These are phyloP conservation scores for Griposia aprilina DNA, from an alignment of 2,888 invertebrate genomes.

Conservation along the genomic window DNA sequence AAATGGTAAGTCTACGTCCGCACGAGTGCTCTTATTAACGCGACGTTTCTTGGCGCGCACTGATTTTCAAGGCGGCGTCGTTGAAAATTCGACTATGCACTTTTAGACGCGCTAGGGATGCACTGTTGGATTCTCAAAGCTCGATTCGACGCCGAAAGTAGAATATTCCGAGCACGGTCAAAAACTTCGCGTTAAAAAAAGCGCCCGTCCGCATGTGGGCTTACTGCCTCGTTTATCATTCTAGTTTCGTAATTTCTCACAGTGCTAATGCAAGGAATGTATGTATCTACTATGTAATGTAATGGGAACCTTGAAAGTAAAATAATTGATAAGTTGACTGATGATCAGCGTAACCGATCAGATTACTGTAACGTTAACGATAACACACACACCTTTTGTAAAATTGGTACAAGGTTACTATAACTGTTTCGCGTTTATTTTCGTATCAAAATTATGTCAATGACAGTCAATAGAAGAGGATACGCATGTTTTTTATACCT, in stretches of 20 bases:
- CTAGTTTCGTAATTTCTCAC: constrained; percentile 56
- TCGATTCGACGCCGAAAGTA: not conserved
- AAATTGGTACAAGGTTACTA: constrained; percentile 82
- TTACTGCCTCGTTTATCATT: constrained; percentile 42
- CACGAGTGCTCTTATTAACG: not conserved
- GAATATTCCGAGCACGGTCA: not conserved
- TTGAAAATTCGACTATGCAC: not conserved
- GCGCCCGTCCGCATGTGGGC: not conserved
- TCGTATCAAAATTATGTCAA: constrained; percentile 82
- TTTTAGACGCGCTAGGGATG: not conserved
- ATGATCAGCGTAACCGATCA: constrained; percentile 71
- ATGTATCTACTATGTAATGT: constrained; percentile 10
- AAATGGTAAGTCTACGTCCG: not conserved
- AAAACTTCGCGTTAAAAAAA: not conserved
- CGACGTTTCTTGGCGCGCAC: not conserved
- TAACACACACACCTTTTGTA: constrained; percentile 77
- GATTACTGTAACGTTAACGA: constrained; percentile 69
- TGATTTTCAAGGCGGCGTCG: not conserved
- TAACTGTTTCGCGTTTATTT: constrained; percentile 73
- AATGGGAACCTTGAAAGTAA: constrained; percentile 69
- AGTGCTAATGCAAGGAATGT: constrained; percentile 39
- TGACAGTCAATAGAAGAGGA: constrained; percentile 66
- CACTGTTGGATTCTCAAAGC: not conserved
- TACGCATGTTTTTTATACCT: not conserved
- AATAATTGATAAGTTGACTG: constrained; percentile 69